Base-by-base conservation (phyloP, 2,113 vertebrate species). In the Lates calcarifer region DNA sequence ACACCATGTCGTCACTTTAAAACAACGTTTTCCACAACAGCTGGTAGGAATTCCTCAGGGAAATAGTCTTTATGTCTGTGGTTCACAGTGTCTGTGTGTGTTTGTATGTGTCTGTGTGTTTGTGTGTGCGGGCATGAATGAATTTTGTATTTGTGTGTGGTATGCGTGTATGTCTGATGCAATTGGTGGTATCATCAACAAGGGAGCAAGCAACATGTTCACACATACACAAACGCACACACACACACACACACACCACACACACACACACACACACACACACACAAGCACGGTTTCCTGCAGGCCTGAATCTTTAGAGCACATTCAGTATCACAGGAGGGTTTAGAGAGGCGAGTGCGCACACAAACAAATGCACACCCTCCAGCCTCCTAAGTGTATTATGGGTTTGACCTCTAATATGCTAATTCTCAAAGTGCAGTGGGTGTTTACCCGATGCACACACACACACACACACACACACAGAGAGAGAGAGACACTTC, bases 321-420 rank as follows among this genome's bases (percentile, higher is more conserved):
- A 37, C 76, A 82, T 71, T 66, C 60, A 58, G 35, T 53, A 45
- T 77, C 75, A 68, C 82, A 73, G 58, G 37, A 64, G 51, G 76
- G 64, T 58, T 72, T 55, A 49, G 41, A 57, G 57, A 31, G 13
- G 24, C 28, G 57, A 31, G 18, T 39, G 45, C 43, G 49, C 71
- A 64, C 58, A 57, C 66, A 51, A 29, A 53, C 66, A 58, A 74
- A 71, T 47, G 56, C 51, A 77, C 85, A 53, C 70, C 81, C 63
- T 68, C 53, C 75, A 82, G 77, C 41, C 22, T 84, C 43, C 24
- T 73, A 41, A 26, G 66, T 73, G n/a, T 77, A 62, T 89, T 84
- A 83, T 79, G 3, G 70, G 61, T 68, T 89, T 93, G 90, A 92
- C 92, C 91, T 91, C 88, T 80, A 84, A 82, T 82, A 85, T 88